Base-by-base conservation (phyloP, 2,797 vertebrate genomes). In the Sebastes glaucus region DNA sequence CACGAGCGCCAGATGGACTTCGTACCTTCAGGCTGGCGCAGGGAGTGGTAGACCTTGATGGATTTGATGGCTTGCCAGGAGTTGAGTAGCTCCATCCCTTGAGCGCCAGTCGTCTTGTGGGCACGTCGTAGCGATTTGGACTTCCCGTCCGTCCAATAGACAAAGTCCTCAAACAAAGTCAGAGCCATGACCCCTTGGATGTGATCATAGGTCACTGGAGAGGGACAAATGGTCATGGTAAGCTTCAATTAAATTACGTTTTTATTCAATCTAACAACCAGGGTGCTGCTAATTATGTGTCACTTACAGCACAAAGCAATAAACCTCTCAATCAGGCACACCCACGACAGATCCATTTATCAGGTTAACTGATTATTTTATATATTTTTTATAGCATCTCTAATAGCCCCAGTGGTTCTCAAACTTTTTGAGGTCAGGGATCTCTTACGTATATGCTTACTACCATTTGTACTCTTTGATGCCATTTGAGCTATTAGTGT, bases 101-200 rank as follows among this genome's bases (percentile, higher is more conserved):
- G 95, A 81, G 94, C 87, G 76, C 98, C 98, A 0, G 97, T 97
- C 74, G 97, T 99, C 96, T 99, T 99, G 95, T 99, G 98, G 74
- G 96, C 98, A 78, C 98, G 97, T 76, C 96, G 97, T 65, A 99
- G 96, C 10, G 99, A 99, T 91, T 99, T 99, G 92, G 98, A 98
- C 96, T 99, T 99, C 77, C 97, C 98, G 3, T 99, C 98, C 53
- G 97, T 99, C 99, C 99, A 99, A 90, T 99, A 99, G 91, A 99
- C 93, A 93, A 98, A 99, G 95, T 99, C 98, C 94, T 99, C 99
- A 92, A 99, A 99, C 95, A 99, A 89, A 6, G 98, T 98, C 90
- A 99, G 95, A 3, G 97, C 97, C 95, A 99, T 99, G 92, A 99
- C 98, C 64, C 97, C 97, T 78, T 97, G 97, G 93, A 99, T 97